A percentile compares a stretch with the other conserved stretches of the same genome.
phyloP scores from a whole-genome alignment of 1,140 invertebrate genomes.

The Aphis gossypii region DNA sequence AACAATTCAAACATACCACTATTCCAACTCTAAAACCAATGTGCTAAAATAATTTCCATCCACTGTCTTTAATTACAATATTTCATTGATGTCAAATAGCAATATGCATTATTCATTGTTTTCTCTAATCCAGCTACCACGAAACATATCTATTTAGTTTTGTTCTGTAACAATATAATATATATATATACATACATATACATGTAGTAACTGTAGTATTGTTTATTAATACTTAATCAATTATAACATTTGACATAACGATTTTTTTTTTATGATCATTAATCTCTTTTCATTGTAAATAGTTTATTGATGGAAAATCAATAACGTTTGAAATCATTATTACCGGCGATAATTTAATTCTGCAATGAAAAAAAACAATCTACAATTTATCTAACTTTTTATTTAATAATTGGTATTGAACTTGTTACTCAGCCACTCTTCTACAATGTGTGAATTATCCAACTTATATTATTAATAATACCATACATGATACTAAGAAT shows the following conservation, averaged over 20 bases:
- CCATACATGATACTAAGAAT: not conserved
- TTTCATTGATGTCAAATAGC: not conserved
- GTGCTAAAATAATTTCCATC: not conserved
- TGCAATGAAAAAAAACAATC: not conserved
- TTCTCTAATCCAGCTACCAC: not conserved
- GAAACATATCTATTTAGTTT: not conserved
- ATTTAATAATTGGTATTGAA: not conserved
- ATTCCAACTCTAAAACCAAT: not conserved
- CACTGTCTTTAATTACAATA: not conserved
- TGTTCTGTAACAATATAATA: not conserved
- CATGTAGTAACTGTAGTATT: not conserved
- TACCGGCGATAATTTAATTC: not conserved
- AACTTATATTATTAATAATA: no score
- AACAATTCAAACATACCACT: not conserved
- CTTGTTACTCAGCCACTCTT: not conserved
- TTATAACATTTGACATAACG: not conserved
- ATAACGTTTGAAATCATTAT: not conserved
- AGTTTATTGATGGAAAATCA: not conserved
- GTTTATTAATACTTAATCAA: slow-evolving; percentile 15
- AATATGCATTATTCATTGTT: not conserved
- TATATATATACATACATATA: not conserved
- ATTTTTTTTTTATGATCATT: not conserved
- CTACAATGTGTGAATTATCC: not conserved
- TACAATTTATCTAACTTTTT: not conserved
- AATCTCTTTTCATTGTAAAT: not conserved